Percentiles rank a stretch among this genome's conserved stretches.
phyloP scores from a whole-genome alignment of 2,113 vertebrate genomes.

The Pungitius pungitius region DNA sequence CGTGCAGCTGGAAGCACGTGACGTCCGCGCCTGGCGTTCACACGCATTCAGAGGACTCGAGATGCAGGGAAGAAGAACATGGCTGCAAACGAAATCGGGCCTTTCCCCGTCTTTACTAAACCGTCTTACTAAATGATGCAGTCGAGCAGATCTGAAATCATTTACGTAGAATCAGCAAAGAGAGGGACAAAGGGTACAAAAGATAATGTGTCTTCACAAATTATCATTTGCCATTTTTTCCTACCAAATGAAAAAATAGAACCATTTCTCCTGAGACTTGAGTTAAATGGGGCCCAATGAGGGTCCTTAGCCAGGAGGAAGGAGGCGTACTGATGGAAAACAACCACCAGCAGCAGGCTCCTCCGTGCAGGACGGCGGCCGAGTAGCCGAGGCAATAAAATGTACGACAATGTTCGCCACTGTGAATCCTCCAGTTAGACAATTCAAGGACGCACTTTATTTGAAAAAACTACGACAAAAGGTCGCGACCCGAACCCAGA shows the following conservation, averaged over 20 bases:
- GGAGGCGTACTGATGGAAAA: constrained; percentile 42
- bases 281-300: constrained; percentile 29
- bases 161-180: constrained; percentile 5
- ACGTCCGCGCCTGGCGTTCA: constrained; percentile 55
- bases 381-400: constrained; percentile 4
- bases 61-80: constrained; percentile 61
- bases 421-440: neutral
- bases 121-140: constrained; percentile 16
- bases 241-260: constrained; percentile 33
- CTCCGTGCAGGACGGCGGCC: constrained; percentile 20
- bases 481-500: too few species aligned
- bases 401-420: neutral
- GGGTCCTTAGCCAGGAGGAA: constrained; percentile 32
- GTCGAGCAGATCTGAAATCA: neutral
- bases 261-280: constrained; percentile 32
- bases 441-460: neutral
- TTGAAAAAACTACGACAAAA: neutral
- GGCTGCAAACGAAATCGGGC: constrained; percentile 47
- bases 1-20: constrained; percentile 66
- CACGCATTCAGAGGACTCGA: constrained; percentile 45
- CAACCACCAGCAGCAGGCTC: constrained; percentile 36
- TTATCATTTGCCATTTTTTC: constrained; percentile 13
- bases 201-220: neutral
- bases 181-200: neutral
- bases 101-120: constrained; percentile 20